Base-by-base conservation (phyloP, 2,113 vertebrate genomes). In the Enhydra lutris region DNA sequence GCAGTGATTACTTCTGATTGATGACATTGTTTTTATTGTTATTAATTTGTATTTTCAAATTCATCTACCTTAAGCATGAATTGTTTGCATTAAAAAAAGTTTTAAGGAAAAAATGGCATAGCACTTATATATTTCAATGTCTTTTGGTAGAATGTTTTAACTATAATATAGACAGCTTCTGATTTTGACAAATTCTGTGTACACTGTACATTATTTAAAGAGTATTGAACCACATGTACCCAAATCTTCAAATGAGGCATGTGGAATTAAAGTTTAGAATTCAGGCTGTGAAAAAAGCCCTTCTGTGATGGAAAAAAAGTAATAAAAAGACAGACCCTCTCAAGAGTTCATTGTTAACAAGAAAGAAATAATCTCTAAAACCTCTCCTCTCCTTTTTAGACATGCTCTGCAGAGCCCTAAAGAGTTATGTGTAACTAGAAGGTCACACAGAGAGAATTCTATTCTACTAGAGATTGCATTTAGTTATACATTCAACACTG, bases 131-230 rank as follows among this genome's bases (percentile, higher is more conserved):
- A 76, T 50, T 57, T 18, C 24, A 67, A 7, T 34, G 31, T 12
- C 23, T 79, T 39, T n/a, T 79, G 36, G 34, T 92, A 26, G 21
- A 59, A 26, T 74, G 7, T 67, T 59, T 76, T 87, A 63, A n/a
- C 36, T 69, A 3, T 21, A 63, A 69, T 52, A 45, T 7, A 91
- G 29, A 92, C 85, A 81, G 47, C 55, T 45, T 82, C 55, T 80
- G 57, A 39, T 74, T 92, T 92, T 90, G 47, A 96, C 7, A 92
- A 94, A 84, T 61, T 59, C 24, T 90, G 6, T 42, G 6, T 63
- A 8, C 42, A 52, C 29, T 42, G 6, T 63, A 8, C 42, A 52
- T 36, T 45, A 82, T 18, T 91, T 45, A 36, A 88, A 93, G 50
- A 34, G 55, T 63, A 76, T 47, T 61, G 47, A 24, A 31, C 14